phyloP scores from a whole-genome alignment of 2,113 vertebrate species.

The Cavia aperea region DNA sequence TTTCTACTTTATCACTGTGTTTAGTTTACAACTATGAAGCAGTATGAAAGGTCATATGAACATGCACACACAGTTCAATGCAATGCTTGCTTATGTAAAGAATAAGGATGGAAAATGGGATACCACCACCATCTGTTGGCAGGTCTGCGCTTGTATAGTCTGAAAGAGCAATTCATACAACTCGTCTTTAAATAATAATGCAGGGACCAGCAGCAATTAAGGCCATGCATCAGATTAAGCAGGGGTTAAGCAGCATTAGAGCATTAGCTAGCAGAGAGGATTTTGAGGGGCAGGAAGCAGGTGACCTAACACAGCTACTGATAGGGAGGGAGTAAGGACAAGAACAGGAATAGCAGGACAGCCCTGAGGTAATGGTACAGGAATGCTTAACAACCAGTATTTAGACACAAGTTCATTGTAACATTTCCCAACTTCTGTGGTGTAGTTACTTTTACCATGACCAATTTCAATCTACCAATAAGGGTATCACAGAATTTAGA shows the following conservation, averaged over 20 bases:
- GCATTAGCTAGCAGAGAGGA: neutral
- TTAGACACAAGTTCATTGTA: neutral
- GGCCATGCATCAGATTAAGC: neutral
- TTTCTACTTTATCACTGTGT: neutral
- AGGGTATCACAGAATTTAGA: neutral
- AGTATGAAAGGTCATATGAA: neutral
- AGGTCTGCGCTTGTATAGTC: neutral
- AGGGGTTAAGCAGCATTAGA: neutral
- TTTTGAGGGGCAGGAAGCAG: neutral
- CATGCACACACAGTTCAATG: accelerated
- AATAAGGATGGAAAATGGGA: slow-evolving; percentile 19
- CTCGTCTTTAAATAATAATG: neutral
- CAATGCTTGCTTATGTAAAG: slow-evolving; percentile 16
- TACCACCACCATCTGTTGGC: slow-evolving; percentile 59
- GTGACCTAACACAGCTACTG: neutral
- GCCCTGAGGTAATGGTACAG: neutral
- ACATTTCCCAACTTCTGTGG: neutral
- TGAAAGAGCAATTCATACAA: neutral
- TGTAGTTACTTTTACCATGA: neutral
- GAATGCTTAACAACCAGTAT: neutral
- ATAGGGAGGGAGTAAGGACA: neutral
- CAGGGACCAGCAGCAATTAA: neutral
- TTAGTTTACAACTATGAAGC: slow-evolving; percentile 23
- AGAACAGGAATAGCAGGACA: neutral
- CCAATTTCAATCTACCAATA: neutral